Conservation (phyloP, 2,797 vertebrate species). For the Channallabes apus region DNA sequence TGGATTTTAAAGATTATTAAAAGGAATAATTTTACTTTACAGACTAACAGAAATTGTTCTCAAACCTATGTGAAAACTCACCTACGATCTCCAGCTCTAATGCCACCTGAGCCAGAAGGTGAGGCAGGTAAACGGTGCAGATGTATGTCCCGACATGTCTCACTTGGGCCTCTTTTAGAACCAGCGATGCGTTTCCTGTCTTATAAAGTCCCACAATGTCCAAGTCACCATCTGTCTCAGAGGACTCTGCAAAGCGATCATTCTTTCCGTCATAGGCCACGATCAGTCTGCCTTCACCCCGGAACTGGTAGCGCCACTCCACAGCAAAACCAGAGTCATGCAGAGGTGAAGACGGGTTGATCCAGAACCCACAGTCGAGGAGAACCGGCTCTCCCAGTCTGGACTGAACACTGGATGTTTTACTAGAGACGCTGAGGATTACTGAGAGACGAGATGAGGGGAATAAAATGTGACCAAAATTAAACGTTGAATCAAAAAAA, state of each 20-base stretch:
- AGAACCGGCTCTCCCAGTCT: conserved; percentile 71
- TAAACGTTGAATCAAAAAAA: background rate
- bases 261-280: conserved; percentile 77
- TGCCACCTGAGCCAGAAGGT: conserved; percentile 80
- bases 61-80: conserved; percentile 58
- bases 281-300: conserved; percentile 76
- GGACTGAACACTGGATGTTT: conserved; percentile 62
- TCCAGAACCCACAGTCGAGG: conserved; percentile 80
- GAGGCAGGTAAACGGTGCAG: conserved; percentile 80
- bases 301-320: conserved; percentile 87
- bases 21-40: background rate
- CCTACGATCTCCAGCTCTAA: conserved; percentile 79
- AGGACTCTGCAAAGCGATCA: conserved; percentile 60
- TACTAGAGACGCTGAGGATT: conserved; percentile 76
- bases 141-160: conserved; percentile 81
- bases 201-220: conserved; percentile 64
- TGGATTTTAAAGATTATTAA: too few species aligned
- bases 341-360: conserved; percentile 63
- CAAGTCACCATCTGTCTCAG: conserved; percentile 58
- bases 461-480: background rate
- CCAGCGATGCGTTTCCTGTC: conserved; percentile 76
- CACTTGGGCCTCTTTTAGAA: conserved; percentile 70
- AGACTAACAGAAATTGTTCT: background rate
- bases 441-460: conserved; percentile 59
- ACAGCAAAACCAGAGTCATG: conserved; percentile 73